Evolutionary conservation across 1,140 invertebrate genomes (phyloP).

Genomic region (Mercenaria mercenaria): DNA sequence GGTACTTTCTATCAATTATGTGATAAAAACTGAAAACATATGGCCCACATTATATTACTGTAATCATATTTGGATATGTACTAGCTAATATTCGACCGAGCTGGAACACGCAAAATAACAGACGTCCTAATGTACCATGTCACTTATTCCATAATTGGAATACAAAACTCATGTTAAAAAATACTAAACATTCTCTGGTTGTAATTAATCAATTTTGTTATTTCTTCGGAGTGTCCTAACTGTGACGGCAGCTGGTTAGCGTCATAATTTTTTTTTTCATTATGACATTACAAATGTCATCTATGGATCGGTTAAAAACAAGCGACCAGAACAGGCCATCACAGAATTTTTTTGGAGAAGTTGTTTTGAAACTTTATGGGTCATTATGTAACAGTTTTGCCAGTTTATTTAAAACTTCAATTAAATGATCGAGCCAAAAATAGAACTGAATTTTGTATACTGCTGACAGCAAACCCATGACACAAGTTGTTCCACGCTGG

Average conservation of each 20-base stretch:
- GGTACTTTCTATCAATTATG: constrained; percentile 39
- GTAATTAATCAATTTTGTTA: constrained; percentile 13
- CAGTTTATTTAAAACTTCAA: too few relatives aligned
- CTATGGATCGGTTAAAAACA: neutral
- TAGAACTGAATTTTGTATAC: too few relatives aligned
- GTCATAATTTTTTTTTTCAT: neutral
- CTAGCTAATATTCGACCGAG: constrained; percentile 15
- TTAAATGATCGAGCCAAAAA: too few relatives aligned
- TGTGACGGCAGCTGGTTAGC: neutral
- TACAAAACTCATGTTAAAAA: constrained; percentile 13
- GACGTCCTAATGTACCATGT: neutral
- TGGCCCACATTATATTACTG: constrained; percentile 19
- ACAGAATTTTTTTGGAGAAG: neutral
- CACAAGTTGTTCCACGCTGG: too few relatives aligned
- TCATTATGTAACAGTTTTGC: too few relatives aligned
- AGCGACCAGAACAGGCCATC: neutral
- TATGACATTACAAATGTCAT: neutral
- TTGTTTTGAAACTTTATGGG: too few relatives aligned
- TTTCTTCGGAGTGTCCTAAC: constrained; percentile 17
- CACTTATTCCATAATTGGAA: neutral
- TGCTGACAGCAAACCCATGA: too few relatives aligned
- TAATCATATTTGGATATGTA: constrained; percentile 50
- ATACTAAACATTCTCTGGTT: neutral
- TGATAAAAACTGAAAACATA: constrained; percentile 35
- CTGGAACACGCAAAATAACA: neutral